Evolutionary conservation across 2,113 vertebrate species (phyloP).

Genomic region (Azemiops feae): DNA sequence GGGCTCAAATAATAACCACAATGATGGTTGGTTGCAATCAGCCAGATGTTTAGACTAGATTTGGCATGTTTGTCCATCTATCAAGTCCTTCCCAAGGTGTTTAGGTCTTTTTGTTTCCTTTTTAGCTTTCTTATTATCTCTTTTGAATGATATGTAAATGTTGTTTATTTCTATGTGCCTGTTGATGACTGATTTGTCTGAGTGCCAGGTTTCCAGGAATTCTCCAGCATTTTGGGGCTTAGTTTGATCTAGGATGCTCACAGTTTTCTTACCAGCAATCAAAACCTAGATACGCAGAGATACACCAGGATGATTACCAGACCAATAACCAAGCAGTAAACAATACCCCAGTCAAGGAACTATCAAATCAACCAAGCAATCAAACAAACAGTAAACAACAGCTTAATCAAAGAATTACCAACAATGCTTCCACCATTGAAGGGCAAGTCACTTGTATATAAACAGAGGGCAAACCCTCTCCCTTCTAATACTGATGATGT

Average conservation of each 20-base stretch:
- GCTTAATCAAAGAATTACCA: neutral
- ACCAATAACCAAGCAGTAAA: neutral
- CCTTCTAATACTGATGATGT: neutral
- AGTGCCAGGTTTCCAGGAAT: neutral
- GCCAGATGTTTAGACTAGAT: neutral
- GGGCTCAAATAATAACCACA: neutral
- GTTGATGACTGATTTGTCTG: neutral
- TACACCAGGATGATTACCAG: neutral
- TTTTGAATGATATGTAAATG: neutral
- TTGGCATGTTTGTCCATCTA: neutral
- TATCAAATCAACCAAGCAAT: neutral
- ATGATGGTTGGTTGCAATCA: neutral
- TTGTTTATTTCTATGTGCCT: neutral
- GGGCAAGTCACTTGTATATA: neutral
- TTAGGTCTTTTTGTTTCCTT: neutral
- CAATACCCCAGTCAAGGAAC: neutral
- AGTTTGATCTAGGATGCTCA: neutral
- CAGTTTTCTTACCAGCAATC: neutral
- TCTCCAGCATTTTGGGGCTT: neutral
- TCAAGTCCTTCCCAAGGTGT: neutral
- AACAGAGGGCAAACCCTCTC: neutral
- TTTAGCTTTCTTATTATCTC: neutral
- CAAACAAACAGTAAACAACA: neutral
- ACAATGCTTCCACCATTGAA: neutral
- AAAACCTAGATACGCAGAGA: neutral